Evolutionary conservation across 2,113 vertebrate genomes (phyloP).

Genomic region (Oriolus oriolus): DNA sequence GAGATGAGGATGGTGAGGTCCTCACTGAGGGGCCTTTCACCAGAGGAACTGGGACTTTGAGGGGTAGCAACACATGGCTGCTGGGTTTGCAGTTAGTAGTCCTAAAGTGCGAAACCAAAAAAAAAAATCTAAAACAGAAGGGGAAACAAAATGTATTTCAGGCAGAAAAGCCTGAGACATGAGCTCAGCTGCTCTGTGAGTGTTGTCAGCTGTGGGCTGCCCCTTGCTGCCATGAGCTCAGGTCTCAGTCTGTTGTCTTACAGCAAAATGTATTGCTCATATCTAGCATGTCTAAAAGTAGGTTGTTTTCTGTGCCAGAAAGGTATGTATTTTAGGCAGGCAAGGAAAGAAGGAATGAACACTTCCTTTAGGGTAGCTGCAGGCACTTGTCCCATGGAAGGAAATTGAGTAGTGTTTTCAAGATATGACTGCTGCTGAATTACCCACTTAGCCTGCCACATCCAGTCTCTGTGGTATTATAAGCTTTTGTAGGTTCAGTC

Average conservation of each 20-base stretch:
- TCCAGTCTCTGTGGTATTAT: neutral
- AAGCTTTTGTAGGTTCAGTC: neutral
- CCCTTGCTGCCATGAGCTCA: neutral
- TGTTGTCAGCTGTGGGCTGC: neutral
- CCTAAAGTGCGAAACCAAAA: neutral
- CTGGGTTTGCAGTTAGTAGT: neutral
- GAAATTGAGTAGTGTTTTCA: neutral
- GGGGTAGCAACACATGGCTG: neutral
- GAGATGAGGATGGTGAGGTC: neutral
- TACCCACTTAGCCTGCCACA: neutral
- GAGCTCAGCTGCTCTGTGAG: neutral
- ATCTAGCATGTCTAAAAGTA: neutral
- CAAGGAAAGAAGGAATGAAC: neutral
- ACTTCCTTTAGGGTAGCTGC: neutral
- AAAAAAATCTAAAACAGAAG: neutral
- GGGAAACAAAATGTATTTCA: neutral
- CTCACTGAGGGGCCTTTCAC: rapidly evolving
- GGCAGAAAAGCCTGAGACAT: neutral
- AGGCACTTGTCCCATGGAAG: neutral
- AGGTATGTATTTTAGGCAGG: neutral
- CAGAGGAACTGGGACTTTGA: neutral
- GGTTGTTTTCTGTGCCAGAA: neutral
- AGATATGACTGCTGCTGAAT: neutral
- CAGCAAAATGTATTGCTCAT: neutral
- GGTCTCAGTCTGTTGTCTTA: neutral